Base-by-base conservation (phyloP, 2,113 vertebrate genomes). In the Vidua chalybeata region DNA sequence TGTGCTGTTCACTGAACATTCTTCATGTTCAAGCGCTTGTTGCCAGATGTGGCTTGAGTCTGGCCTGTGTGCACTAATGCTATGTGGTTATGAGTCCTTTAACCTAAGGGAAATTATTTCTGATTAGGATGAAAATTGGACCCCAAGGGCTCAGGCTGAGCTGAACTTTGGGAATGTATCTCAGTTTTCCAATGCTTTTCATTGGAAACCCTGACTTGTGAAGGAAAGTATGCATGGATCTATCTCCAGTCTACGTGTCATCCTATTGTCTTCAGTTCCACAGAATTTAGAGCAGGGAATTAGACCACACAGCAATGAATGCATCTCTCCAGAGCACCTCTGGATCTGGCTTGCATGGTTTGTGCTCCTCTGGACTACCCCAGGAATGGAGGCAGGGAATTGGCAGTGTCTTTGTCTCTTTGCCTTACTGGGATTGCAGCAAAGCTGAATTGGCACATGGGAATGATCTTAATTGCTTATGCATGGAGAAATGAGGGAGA, bases 161-260 rank as follows among this genome's bases (percentile, higher is more conserved):
- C 43, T 96, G 94, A 95, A 54, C 80, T 95, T 94, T 39, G 69
- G 94, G 83, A 80, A 75, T 11, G 55, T 56, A 54, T 72, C 76
- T 92, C 69, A 33, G 76, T 93, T 95, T 96, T 96, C 83, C 92
- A 90, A 10, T 3, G n/a, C 68, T 93, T 87, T 87, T 93, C 66
- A 23, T 45, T 78, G 83, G 93, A 97, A 95, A 94, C 49, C 93
- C 86, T 97, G 90, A 96, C 92, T 92, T 71, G 94, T 0, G 45
- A 93, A 92, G 96, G 92, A 96, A 96, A 95, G 18, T 96, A 92
- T 96, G 94, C 46, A 8, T 2, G 46, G 64, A 78, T 93, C 83
- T 56, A 86, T 95, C 92, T 95, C 90, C 81, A 93, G 83, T 63
- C 90, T 49, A 43, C 95, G 94, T 95, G 90, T 96, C 92, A 93